Base-by-base conservation (phyloP, 2,888 invertebrate genomes). In the Drosophila antonietae region DNA sequence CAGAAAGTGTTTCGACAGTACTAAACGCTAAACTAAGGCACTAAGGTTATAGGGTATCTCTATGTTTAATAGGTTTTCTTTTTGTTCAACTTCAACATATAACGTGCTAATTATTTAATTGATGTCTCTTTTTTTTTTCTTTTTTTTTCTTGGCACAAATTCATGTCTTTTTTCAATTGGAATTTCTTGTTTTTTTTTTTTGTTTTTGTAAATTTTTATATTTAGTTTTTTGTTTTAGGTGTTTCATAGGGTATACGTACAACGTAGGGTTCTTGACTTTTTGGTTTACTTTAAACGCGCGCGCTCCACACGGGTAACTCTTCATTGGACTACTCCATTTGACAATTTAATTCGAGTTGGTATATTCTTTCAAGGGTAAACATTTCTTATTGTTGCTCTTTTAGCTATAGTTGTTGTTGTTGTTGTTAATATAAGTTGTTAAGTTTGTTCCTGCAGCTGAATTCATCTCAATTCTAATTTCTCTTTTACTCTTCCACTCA, bases 271-370 rank as follows among this genome's bases (percentile, higher is more conserved):
- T 77, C 73, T 82, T 74, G 78, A 87, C 60, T 77, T 72, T 66
- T 53, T 59, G 57, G 69, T 80, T 53, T 67, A 71, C 67, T 83
- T 82, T 71, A 55, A 83, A 83, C 73, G 69, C 80, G 68, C 86
- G 87, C 73, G 81, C 68, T 88, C 80, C 70, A 82, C 76, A 82
- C 80, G 86, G 73, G 76, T 68, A 71, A 83, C 73, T 78, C 75
- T 74, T 83, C 69, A 79, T 85, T 81, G 70, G 69, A 90, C 89
- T 88, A 79, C 77, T 89, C 89, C 90, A 89, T 88, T 89, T 72
- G 70, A 85, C 90, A 84, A 82, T 65, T 74, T 52, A 52, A 52
- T 73, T 71, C 52, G 57, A 56, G n/a, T 33, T 28, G 43, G 33
- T 28, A 9, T 28, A 10, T 33, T 53, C 43, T 53, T 14, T 51